Evolutionary conservation across 2,113 vertebrate genomes (phyloP).

Genomic region (Hiodon tergisus): DNA sequence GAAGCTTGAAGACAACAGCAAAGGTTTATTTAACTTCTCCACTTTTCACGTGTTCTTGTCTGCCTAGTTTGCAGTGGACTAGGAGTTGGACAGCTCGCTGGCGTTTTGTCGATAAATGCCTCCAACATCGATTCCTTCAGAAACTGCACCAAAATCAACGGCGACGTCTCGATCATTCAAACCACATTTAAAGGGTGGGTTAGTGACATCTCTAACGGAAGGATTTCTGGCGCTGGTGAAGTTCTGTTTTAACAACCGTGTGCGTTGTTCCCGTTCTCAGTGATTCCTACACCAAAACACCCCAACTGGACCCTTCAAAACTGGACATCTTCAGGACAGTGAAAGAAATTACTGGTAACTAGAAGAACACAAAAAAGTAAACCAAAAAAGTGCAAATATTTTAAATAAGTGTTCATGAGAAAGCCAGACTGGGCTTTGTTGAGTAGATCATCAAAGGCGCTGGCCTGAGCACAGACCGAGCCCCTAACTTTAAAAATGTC

Average conservation of each 20-base stretch:
- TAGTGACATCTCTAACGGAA: neutral
- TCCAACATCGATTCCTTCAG: constrained; percentile 87
- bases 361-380: too few species aligned
- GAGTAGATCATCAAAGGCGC: too few species aligned
- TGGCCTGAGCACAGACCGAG: too few species aligned
- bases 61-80: constrained; percentile 77
- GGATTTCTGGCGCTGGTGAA: too few species aligned
- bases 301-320: constrained; percentile 70
- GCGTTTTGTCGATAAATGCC: constrained; percentile 78
- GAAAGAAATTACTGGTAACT: constrained; percentile 88
- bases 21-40: too few species aligned
- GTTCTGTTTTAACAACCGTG: too few species aligned
- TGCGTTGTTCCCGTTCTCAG: constrained; percentile 52
- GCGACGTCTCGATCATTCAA: constrained; percentile 73
- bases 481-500: too few species aligned
- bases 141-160: constrained; percentile 90
- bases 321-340: constrained; percentile 84
- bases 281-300: constrained; percentile 75
- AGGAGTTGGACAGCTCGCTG: constrained; percentile 67
- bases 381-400: too few species aligned
- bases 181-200: constrained; percentile 81
- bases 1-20: too few species aligned
- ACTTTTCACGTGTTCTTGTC: neutral
- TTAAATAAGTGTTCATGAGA: too few species aligned
- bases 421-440: too few species aligned